Conservation (phyloP, 2,113 vertebrate species). For the Prionailurus viverrinus region DNA sequence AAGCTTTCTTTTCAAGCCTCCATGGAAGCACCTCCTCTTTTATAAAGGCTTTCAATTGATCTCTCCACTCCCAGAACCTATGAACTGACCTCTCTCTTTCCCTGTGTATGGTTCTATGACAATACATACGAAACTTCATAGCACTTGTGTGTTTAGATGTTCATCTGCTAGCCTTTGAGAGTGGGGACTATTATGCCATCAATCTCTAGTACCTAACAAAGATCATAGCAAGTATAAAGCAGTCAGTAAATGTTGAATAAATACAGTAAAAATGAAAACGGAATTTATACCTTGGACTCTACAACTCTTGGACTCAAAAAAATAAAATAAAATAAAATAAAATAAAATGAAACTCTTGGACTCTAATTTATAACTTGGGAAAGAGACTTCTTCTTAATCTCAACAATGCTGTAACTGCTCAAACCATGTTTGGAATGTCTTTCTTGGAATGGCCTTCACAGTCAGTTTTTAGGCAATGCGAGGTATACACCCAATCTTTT, state of each 20-base stretch:
- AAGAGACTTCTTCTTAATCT: conserved; percentile 57
- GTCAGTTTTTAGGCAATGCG: conserved; percentile 6
- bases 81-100: not conserved
- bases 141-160: conserved; percentile 21
- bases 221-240: conserved; percentile 4
- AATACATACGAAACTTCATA: not conserved
- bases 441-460: conserved; percentile 56
- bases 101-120: not conserved
- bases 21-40: not conserved
- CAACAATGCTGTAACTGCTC: conserved; percentile 41
- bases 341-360: not conserved
- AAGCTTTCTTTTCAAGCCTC: conserved; percentile 32
- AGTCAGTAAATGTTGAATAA: conserved; percentile 51
- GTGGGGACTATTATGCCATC: not conserved
- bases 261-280: conserved; percentile 30
- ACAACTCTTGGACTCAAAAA: not conserved
- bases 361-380: conserved; percentile 5
- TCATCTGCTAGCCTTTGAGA: not conserved
- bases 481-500: conserved; percentile 23
- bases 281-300: conserved; percentile 50
- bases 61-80: not conserved
- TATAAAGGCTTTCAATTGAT: not conserved
- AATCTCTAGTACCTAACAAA: not conserved
- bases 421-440: conserved; percentile 46
- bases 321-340: no score